These are phyloP conservation scores for Pterostichus madidus DNA, from an alignment of 2,888 invertebrate genomes.

Conservation along the genomic window DNA sequence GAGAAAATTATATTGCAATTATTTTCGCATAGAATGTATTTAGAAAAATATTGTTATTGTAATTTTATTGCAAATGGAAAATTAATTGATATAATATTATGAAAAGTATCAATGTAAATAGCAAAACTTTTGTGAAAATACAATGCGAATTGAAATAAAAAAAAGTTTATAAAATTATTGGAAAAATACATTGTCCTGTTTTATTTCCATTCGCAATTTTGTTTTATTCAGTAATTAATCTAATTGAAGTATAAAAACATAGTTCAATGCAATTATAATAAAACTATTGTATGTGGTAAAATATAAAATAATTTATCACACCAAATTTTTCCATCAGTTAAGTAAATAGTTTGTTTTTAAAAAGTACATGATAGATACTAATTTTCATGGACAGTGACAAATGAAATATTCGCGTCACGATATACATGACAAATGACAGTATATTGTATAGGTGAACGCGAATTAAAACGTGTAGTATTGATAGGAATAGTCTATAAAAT, in stretches of 20 bases:
- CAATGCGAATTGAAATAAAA: background rate
- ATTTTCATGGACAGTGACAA: constrained; percentile 49
- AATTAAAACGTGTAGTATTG: constrained; percentile 41
- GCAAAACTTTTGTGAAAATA: background rate
- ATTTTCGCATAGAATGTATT: no score
- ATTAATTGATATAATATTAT: no score
- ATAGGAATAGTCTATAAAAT: background rate
- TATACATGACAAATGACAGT: constrained; percentile 52
- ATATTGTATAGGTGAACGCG: constrained; percentile 15
- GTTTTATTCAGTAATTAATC: constrained; percentile 9
- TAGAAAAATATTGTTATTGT: no score
- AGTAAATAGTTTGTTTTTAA: constrained; percentile 45
- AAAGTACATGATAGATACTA: constrained; percentile 27
- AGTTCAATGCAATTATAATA: no score
- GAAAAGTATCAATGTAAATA: no score
- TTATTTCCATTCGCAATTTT: background rate
- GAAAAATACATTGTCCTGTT: constrained; percentile 8
- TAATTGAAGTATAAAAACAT: constrained; percentile 6
- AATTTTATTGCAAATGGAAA: no score
- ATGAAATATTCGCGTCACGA: constrained; percentile 46
- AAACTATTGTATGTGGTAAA: constrained; percentile 1
- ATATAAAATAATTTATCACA: background rate
- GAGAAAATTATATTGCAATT: no score
- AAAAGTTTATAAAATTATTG: background rate
- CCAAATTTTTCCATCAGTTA: background rate